A percentile compares a stretch with the other conserved stretches of the same genome.
These are phyloP conservation scores for Ariolimax columbianus DNA, from an alignment of 2,888 invertebrate genomes.

Conservation along the genomic window DNA sequence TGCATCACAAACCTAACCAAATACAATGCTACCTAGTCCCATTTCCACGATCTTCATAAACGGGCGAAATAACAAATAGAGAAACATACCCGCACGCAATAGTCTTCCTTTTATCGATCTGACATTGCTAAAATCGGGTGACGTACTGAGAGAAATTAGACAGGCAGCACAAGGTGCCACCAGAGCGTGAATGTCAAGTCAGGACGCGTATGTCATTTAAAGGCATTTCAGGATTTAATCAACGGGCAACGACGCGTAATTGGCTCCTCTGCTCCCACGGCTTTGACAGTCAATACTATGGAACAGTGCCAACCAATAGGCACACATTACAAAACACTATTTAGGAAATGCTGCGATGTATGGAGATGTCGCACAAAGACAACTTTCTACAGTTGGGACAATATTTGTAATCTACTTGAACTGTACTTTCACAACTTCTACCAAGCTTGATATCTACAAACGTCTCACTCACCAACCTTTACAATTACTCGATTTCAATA, in stretches of 20 bases:
- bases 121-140: neutral
- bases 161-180: neutral
- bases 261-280: neutral
- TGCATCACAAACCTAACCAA: neutral
- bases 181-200: neutral
- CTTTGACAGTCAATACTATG: neutral
- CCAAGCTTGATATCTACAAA: neutral
- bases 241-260: neutral
- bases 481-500: too few relatives aligned
- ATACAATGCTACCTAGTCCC: neutral
- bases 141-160: neutral
- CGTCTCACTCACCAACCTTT: too few relatives aligned
- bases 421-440: neutral
- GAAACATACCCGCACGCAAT: neutral
- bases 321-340: neutral
- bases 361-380: neutral
- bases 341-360: neutral
- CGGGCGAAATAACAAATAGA: neutral
- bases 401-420: neutral
- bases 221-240: neutral
- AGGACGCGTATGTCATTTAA: neutral
- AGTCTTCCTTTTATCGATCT: neutral
- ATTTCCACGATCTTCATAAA: neutral
- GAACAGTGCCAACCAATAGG: neutral
- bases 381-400: neutral